Evolutionary conservation across 30 jellyfish, hydroid and myxozoan species (phyloP).

Genomic region (Turritopsis dohrnii): DNA sequence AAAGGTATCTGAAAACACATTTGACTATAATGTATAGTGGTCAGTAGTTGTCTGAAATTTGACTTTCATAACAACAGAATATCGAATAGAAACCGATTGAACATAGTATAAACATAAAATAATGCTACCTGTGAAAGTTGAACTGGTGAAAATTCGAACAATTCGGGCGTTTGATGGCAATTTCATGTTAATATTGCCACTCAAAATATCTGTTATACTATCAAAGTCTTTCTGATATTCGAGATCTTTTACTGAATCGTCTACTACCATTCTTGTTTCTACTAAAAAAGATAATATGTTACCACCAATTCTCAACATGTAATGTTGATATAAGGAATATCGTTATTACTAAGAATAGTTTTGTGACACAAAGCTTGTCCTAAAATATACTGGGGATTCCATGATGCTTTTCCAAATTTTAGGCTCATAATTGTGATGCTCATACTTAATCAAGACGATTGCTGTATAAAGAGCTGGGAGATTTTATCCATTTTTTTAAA

Average conservation of each 20-base stretch:
- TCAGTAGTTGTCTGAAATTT: neutral
- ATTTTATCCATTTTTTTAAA: too few relatives aligned
- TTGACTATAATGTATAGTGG: neutral
- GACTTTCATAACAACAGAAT: neutral
- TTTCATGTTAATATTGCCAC: constrained; percentile 45
- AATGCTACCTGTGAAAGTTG: constrained; percentile 68
- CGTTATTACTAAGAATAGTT: too few relatives aligned
- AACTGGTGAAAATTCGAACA: constrained; percentile 70
- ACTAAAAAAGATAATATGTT: neutral
- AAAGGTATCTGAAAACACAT: constrained; percentile 49
- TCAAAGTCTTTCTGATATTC: neutral
- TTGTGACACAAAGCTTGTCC: too few relatives aligned
- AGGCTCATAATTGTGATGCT: too few relatives aligned
- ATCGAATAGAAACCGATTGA: neutral
- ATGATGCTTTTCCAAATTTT: too few relatives aligned
- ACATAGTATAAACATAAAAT: neutral
- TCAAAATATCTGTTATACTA: neutral
- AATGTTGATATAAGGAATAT: too few relatives aligned
- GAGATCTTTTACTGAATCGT: neutral
- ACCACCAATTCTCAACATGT: too few relatives aligned
- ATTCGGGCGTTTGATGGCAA: constrained; percentile 66
- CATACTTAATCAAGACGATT: too few relatives aligned
- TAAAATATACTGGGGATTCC: too few relatives aligned
- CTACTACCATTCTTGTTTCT: neutral
- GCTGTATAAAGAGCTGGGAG: too few relatives aligned